A percentile compares a stretch with the other conserved stretches of the same genome.
phyloP scores from a whole-genome alignment of 35 echinoderm and acorn worm species.

The Stichopus chloronotus region DNA sequence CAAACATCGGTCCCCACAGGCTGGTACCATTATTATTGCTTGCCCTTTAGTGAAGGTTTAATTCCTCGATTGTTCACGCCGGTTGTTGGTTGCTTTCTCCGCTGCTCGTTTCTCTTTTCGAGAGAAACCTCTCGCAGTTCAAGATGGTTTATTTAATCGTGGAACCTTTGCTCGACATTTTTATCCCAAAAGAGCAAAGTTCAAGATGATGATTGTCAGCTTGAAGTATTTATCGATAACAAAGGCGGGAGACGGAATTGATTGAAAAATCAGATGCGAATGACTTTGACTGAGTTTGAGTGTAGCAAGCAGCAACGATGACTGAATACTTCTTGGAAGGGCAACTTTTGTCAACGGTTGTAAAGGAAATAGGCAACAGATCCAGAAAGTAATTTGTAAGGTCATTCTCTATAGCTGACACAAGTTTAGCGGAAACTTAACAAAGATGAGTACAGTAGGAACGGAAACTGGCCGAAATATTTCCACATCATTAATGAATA shows the following conservation, averaged over 20 bases:
- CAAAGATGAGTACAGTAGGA: not conserved
- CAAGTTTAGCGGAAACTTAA: not conserved
- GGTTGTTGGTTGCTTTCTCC: not conserved
- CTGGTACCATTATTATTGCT: slow-evolving; percentile 11
- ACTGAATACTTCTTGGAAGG: not conserved
- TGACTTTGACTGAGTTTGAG: not conserved
- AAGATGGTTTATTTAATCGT: slow-evolving; percentile 54
- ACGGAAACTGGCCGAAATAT: not conserved
- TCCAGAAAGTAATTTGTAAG: not conserved
- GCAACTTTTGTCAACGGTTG: not conserved
- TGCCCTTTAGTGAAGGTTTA: slow-evolving; percentile 25
- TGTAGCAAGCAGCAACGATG: slow-evolving; percentile 3
- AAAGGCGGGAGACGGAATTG: slow-evolving; percentile 43
- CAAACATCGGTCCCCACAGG: slow-evolving; percentile 35
- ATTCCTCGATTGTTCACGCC: not conserved
- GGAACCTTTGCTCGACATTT: slow-evolving; percentile 53
- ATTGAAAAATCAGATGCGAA: slow-evolving; percentile 55
- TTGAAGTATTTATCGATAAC: slow-evolving; percentile 60
- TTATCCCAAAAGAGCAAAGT: slow-evolving; percentile 57
- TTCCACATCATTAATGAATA: not conserved
- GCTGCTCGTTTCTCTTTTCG: not conserved
- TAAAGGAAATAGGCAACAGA: not conserved
- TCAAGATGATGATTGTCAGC: slow-evolving; percentile 58
- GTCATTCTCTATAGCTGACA: not conserved
- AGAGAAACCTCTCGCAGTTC: slow-evolving; percentile 40